Evolutionary conservation across 2,888 invertebrate species (phyloP), one percentile per base, ranked within the genome.

Genomic region (Dorcus parallelipipedus): DNA sequence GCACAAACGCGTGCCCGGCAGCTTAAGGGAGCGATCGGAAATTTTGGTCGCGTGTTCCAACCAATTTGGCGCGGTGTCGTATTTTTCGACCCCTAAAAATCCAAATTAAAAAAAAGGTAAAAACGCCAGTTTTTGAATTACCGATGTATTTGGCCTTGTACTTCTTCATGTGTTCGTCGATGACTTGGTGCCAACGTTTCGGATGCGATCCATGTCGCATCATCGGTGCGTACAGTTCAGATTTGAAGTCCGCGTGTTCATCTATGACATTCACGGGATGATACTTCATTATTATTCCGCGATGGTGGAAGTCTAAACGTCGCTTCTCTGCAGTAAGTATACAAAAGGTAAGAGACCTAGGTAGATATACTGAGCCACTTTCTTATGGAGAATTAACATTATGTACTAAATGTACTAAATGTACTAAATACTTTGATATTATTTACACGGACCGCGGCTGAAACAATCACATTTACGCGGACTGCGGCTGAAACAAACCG

Each of bases 131-230:
- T 33, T 14, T 33, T 33, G 7, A 33, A 33, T 33, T 69, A 76
- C 76, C 75, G 49, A 70, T 70, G 61, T 71, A 78, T 59, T 76
- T 75, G 0, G 76, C 71, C 54, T 67, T 69, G 56, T 75, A 77
- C 55, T 69, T 67, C 54, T 70, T 69, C 53, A 71, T 53, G 47
- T 69, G 69, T 43, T 76, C 72, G 41, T 73, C 73, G 26, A 85
- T 81, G 41, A 78, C 73, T 59, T 81, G 84, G 64, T 86, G 86
- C 62, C 84, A 78, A 48, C 83, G 80, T 60, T 83, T 81, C 1
- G 88, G 86, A 81, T 87, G 84, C 66, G 84, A 84, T 0, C 89
- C 89, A 69, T 86, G 82, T 38, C 88, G 74, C 51, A 85, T 81
- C 38, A 85, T 74, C 0, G 89, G 88, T 0, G 84, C 87, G 73